Evolutionary conservation across 2,888 invertebrate species (phyloP).

Genomic region (Callinectes sapidus): DNA sequence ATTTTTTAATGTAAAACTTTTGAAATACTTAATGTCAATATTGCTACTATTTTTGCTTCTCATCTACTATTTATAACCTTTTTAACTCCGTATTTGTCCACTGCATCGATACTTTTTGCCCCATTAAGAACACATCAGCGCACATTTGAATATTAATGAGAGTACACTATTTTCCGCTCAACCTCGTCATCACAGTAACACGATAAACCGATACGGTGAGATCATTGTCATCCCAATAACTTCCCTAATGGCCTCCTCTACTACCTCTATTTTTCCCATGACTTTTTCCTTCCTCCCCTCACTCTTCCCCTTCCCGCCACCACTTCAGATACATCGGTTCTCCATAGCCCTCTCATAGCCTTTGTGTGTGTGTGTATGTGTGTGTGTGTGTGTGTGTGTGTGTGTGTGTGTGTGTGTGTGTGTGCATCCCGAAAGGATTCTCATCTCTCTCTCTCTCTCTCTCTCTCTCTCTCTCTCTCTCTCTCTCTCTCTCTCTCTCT

Average conservation of each 20-base stretch:
- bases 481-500: not conserved
- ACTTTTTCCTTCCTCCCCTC: not conserved
- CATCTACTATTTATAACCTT: not conserved
- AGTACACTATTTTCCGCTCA: conserved; percentile 25
- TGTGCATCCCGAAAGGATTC: not conserved
- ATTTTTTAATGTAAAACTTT: not conserved
- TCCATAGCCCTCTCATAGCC: not conserved
- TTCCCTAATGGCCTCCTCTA: not conserved
- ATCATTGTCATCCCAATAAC: conserved; percentile 1
- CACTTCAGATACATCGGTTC: not conserved
- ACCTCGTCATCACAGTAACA: not conserved
- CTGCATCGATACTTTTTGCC: not conserved
- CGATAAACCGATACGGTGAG: not conserved
- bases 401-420: conserved; percentile 1
- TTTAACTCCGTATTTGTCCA: not conserved
- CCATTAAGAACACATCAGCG: not conserved
- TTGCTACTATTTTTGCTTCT: not conserved
- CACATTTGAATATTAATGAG: not conserved
- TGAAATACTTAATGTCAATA: not conserved
- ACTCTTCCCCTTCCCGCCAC: not conserved
- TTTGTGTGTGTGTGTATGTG: not conserved
- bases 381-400: conserved; percentile 1
- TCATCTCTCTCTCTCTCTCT: not conserved
- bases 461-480: not conserved
- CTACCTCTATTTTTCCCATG: not conserved